Evolutionary conservation across 2,113 vertebrate species (phyloP).

Genomic region (Plectropomus leopardus): DNA sequence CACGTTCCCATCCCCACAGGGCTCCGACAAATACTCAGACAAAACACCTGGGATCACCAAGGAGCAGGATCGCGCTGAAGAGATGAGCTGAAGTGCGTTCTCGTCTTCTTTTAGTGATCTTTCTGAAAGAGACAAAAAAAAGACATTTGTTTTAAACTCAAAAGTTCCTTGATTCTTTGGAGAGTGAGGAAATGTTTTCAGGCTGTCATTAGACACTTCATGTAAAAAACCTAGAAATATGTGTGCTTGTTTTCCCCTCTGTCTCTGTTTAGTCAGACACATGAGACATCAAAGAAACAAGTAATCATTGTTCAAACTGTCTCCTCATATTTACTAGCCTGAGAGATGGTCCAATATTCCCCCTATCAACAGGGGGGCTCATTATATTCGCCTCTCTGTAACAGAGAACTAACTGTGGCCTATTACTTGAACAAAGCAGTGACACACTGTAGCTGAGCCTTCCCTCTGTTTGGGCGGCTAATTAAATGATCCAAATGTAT

Average conservation of each 20-base stretch:
- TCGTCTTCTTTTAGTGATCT: slow-evolving; percentile 48
- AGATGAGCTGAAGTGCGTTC: slow-evolving; percentile 26
- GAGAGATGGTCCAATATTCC: slow-evolving; percentile 55
- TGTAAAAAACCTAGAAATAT: slow-evolving; percentile 26
- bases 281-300: slow-evolving; percentile 74
- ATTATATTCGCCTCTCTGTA: slow-evolving; percentile 59
- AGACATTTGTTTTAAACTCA: slow-evolving; percentile 49
- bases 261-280: slow-evolving; percentile 56
- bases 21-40: slow-evolving; percentile 45
- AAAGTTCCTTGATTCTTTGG: slow-evolving; percentile 27
- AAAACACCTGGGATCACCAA: slow-evolving; percentile 49
- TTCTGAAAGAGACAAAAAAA: slow-evolving; percentile 86
- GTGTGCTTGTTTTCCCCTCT: slow-evolving; percentile 44
- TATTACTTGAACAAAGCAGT: slow-evolving; percentile 72
- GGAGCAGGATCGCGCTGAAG: slow-evolving; percentile 41
- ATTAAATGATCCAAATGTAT: slow-evolving; percentile 81
- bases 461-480: slow-evolving; percentile 67
- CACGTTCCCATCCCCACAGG: slow-evolving; percentile 87
- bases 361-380: slow-evolving; percentile 68
- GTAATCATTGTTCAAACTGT: slow-evolving; percentile 70
- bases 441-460: slow-evolving; percentile 61
- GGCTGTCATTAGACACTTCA: slow-evolving; percentile 43
- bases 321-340: slow-evolving; percentile 61
- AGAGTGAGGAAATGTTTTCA: slow-evolving; percentile 24
- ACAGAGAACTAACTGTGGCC: slow-evolving; percentile 56